A percentile compares a stretch with the other conserved stretches of the same genome.
phyloP scores from a whole-genome alignment of 2,113 vertebrate species.

The Pedetes capensis region DNA sequence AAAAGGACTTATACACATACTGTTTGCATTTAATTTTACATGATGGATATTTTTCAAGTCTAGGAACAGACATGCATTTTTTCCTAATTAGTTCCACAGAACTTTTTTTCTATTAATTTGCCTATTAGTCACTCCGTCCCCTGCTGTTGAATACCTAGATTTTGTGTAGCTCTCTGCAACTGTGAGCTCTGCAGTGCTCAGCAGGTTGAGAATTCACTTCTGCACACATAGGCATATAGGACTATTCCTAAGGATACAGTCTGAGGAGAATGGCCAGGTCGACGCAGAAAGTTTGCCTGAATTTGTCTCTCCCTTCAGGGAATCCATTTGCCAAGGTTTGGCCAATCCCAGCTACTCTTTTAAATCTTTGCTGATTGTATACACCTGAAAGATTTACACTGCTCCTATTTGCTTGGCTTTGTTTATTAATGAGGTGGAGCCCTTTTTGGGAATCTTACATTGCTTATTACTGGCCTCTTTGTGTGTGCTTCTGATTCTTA shows the following conservation, averaged over 20 bases:
- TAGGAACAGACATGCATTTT: background rate
- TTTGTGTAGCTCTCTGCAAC: background rate
- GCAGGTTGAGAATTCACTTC: background rate
- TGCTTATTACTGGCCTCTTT: background rate
- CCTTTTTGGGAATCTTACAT: background rate
- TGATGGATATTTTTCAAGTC: background rate
- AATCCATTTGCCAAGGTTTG: background rate
- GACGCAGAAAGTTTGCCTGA: background rate
- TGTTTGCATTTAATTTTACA: background rate
- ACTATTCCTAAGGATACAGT: background rate
- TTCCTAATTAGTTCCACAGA: background rate
- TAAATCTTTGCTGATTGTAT: background rate
- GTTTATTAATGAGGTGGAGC: background rate
- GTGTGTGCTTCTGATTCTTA: background rate
- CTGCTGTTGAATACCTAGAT: accelerated
- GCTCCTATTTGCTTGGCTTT: background rate
- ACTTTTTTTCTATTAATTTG: background rate
- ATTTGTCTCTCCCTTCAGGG: background rate
- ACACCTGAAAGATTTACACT: accelerated
- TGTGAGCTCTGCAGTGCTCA: background rate
- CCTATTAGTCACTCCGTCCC: accelerated
- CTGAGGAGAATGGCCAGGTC: background rate
- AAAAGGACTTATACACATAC: background rate
- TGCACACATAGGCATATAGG: accelerated
- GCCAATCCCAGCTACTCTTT: background rate